Evolutionary conservation across 2,888 invertebrate genomes (phyloP).

Genomic region (Griposia aprilina): DNA sequence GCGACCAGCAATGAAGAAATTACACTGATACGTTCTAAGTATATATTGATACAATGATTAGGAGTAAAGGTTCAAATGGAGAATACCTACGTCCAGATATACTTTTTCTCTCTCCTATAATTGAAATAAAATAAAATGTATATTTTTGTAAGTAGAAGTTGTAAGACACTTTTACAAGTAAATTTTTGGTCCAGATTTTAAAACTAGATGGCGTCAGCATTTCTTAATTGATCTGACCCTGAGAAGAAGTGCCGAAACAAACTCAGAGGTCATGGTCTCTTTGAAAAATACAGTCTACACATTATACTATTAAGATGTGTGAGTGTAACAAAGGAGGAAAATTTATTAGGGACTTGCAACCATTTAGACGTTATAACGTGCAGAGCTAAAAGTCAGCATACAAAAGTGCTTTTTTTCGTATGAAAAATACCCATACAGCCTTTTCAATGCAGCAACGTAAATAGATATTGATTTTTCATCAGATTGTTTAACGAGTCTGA

Average conservation of each 20-base stretch:
- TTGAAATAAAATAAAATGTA: neutral
- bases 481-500: constrained; percentile 80
- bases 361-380: neutral
- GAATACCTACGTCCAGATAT: neutral
- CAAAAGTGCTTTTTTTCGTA: neutral
- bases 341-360: neutral
- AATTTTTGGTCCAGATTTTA: neutral
- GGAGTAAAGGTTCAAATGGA: neutral
- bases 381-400: neutral
- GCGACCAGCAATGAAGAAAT: constrained; percentile 22
- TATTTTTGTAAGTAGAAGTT: neutral
- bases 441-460: constrained; percentile 50
- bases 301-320: neutral
- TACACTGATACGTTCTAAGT: neutral
- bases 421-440: constrained; percentile 5
- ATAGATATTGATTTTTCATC: constrained; percentile 77
- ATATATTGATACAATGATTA: neutral
- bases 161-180: neutral
- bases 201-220: neutral
- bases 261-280: neutral
- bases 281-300: neutral
- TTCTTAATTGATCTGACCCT: neutral
- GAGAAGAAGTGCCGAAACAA: neutral
- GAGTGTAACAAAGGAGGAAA: neutral
- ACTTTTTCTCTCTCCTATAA: neutral